Conservation (phyloP, 2,888 invertebrate genomes). For the Megalurothrips usitatus region DNA sequence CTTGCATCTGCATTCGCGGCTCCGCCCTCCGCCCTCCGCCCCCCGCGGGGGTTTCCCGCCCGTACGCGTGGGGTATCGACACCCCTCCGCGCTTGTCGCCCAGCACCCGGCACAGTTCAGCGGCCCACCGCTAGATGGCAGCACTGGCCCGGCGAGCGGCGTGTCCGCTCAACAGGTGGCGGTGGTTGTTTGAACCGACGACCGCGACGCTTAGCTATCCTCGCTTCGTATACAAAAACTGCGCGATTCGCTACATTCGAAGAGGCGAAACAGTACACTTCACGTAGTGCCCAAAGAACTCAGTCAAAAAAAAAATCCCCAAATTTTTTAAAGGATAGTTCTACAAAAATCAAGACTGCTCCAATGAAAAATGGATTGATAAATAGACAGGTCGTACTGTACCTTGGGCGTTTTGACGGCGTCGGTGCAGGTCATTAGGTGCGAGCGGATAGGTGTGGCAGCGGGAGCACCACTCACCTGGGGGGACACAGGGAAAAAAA, state of each 20-base stretch:
- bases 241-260: too few species aligned
- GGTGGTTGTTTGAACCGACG: not conserved
- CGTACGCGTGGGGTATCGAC: not conserved
- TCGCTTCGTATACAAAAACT: too few species aligned
- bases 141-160: not conserved
- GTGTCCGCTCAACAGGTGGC: not conserved
- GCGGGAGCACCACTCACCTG: slow-evolving; percentile 10
- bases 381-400: not conserved
- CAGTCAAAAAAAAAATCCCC: too few species aligned
- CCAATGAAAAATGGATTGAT: too few species aligned
- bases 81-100: not conserved
- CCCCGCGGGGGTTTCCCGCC: too few species aligned
- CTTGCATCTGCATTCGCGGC: not conserved
- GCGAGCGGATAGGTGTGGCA: not conserved
- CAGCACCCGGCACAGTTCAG: not conserved
- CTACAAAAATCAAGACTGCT: too few species aligned
- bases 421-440: not conserved
- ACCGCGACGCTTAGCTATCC: too few species aligned
- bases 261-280: too few species aligned
- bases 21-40: not conserved
- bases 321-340: too few species aligned
- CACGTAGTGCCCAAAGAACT: too few species aligned
- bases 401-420: slow-evolving; percentile 6
- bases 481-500: not conserved
- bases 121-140: not conserved